Evolutionary conservation across 1,140 invertebrate species (phyloP), one percentile per base, ranked within the genome.

Genomic region (Carposina sasakii): DNA sequence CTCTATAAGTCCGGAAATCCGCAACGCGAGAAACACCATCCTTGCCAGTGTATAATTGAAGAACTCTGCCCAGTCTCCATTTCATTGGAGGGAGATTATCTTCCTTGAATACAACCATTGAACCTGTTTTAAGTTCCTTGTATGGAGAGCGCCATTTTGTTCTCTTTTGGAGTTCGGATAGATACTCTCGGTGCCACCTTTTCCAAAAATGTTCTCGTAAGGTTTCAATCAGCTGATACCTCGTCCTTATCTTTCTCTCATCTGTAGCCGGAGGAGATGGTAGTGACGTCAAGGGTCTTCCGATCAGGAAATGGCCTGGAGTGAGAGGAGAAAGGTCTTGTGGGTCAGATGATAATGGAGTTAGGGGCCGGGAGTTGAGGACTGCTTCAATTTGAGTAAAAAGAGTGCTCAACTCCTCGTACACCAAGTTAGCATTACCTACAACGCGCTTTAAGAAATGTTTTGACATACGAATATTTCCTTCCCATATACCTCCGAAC

Each of bases 1-100:
- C 26, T 28, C 26, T 28, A 12, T 12, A 28, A 8, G 26, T 28
- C 6, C 6, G 12, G 26, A 28, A 28, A 12, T 28, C 33, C 8
- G 34, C 54, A n/a, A 58, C 54, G 10, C 56, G 30, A n/a, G 48
- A 40, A 15, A 54, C 20, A 1, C 47, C 51, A 33, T 61, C 54
- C 15, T 58, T 21, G n/a, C 52, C 56, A 19, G 54, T 24, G 33
- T 51, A 40, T 8, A 59, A 19, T 34, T 54, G 28, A 1, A 51
- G 37, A 12, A 76, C 45, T 33, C 63, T 37, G 23, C 63, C 74
- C 5, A 72, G 8, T 31, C 17, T 37, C 68, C 67, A 75, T 17
- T 63, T 44, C 5, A 49, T 16, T 1, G 53, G 58, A 16, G 46
- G 60, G 21, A 50, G 24, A 15, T 48, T 52, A 23, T 53, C 45